Conservation (phyloP, 2,113 vertebrate genomes). For the Phyllostomus discolor region DNA sequence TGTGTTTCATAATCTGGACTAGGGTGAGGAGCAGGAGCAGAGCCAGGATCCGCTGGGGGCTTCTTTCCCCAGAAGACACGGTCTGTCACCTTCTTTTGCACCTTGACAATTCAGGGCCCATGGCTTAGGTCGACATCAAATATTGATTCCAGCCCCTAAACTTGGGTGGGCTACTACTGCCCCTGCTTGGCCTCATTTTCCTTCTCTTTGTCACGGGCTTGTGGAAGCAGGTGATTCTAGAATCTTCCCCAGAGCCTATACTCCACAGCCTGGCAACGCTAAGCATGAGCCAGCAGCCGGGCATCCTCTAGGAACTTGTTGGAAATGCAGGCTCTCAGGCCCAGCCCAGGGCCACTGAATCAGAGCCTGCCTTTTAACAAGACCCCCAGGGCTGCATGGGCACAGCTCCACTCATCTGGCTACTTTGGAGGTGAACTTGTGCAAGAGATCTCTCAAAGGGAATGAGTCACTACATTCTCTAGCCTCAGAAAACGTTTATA, state of each 20-base stretch:
- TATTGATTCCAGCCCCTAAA: neutral
- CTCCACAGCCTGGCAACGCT: rapidly evolving
- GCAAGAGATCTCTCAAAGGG: slow-evolving; percentile 22
- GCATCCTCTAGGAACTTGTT: neutral
- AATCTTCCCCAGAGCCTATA: neutral
- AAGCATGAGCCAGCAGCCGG: rapidly evolving
- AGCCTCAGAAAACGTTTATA: neutral
- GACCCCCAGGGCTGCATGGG: neutral
- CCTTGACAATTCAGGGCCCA: neutral
- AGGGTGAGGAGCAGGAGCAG: neutral
- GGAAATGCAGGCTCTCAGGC: slow-evolving; percentile 21
- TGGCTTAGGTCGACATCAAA: neutral
- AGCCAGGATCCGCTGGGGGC: neutral
- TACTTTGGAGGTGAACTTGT: slow-evolving; percentile 20
- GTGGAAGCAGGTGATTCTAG: neutral
- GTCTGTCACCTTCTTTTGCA: too few species aligned
- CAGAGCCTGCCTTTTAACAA: slow-evolving; percentile 42
- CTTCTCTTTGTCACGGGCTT: neutral
- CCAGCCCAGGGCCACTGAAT: neutral
- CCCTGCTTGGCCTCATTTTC: neutral
- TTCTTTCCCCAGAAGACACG: neutral
- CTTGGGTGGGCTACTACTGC: rapidly evolving
- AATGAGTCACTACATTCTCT: neutral
- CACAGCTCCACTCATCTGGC: neutral
- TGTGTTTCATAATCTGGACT: slow-evolving; percentile 26